Evolutionary conservation across 2,797 vertebrate species (phyloP).

Genomic region (Myiotriccus ornatus): DNA sequence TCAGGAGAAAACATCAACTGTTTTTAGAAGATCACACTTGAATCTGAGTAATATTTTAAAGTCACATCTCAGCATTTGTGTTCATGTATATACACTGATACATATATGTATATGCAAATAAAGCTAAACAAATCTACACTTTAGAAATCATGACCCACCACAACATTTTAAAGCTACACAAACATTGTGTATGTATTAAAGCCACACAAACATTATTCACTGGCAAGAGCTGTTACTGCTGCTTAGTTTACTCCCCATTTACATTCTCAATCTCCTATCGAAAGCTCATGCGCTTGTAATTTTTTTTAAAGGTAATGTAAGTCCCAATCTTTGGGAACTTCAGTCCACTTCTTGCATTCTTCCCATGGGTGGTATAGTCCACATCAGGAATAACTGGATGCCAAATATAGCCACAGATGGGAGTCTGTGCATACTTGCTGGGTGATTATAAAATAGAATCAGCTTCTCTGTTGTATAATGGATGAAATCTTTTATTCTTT

Average conservation of each 20-base stretch:
- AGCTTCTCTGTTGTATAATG: background rate
- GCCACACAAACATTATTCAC: background rate
- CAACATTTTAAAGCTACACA: slow-evolving; percentile 2
- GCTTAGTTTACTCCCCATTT: background rate
- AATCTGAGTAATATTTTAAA: background rate
- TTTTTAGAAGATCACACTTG: background rate
- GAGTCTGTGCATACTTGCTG: background rate
- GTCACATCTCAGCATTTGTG: background rate
- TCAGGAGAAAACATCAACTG: background rate
- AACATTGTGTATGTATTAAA: background rate
- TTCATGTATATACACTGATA: background rate
- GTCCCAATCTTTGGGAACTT: background rate
- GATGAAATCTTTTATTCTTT: background rate
- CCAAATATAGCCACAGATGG: background rate
- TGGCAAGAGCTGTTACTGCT: background rate
- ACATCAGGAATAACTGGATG: background rate
- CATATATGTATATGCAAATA: fast-evolving
- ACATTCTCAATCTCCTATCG: background rate
- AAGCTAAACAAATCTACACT: background rate
- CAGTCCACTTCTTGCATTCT: slow-evolving; percentile 16
- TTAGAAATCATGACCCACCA: background rate
- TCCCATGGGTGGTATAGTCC: slow-evolving; percentile 26
- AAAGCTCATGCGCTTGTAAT: background rate
- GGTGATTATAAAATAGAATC: background rate
- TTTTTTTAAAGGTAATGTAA: background rate